phyloP scores from a whole-genome alignment of 2,888 invertebrate species.

The Xestia c-nigrum region DNA sequence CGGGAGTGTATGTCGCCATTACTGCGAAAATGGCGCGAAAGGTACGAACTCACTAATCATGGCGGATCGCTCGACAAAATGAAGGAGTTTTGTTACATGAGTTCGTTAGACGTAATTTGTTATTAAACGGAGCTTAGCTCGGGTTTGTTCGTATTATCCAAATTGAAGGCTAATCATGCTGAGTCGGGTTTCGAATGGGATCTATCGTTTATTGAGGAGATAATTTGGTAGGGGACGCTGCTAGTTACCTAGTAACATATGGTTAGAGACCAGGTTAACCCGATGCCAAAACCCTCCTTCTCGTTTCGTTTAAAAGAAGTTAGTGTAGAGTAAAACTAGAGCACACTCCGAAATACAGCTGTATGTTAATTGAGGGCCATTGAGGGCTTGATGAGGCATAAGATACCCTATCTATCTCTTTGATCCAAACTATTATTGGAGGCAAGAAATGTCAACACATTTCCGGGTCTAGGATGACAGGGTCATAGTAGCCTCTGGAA shows the following conservation, averaged over 20 bases:
- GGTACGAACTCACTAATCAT: slow-evolving; percentile 69
- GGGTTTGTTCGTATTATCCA: slow-evolving; percentile 51
- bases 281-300: not conserved
- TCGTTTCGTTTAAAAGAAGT: not conserved
- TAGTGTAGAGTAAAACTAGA: not conserved
- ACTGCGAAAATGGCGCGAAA: slow-evolving; percentile 72
- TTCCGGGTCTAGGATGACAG: slow-evolving; percentile 15
- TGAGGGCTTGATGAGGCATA: not conserved
- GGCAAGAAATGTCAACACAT: not conserved
- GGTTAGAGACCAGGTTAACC: not conserved
- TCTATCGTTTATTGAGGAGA: slow-evolving; percentile 38
- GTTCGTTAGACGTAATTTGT: slow-evolving; percentile 65
- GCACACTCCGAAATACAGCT: not conserved
- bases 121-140: slow-evolving; percentile 59
- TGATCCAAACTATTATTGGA: not conserved
- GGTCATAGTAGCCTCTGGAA: not conserved
- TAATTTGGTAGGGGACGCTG: slow-evolving; percentile 41
- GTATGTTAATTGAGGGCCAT: not conserved
- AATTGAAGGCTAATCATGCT: slow-evolving; percentile 60
- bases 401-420: not conserved
- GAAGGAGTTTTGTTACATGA: slow-evolving; percentile 68
- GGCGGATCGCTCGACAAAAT: slow-evolving; percentile 71
- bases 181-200: slow-evolving; percentile 51
- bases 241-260: slow-evolving; percentile 3
- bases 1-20: slow-evolving; percentile 80